Evolutionary conservation across 2,797 vertebrate genomes (phyloP), one percentile per base, ranked within the genome.

Genomic region (Premnoplex brunnescens): DNA sequence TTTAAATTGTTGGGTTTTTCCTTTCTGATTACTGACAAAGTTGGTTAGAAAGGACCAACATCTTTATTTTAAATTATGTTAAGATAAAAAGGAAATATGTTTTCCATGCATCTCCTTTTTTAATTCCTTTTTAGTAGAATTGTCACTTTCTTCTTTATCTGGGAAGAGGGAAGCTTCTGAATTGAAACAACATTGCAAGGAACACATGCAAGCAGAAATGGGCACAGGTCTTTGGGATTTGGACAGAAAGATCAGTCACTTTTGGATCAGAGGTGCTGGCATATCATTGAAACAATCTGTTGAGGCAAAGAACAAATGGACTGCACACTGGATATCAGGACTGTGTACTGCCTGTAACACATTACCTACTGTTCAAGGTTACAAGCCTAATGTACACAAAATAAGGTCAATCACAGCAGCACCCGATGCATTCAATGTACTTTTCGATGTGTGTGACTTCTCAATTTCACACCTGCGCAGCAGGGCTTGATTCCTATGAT

Each of bases 401-500:
- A 74, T 82, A 79, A 94, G 81, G 90, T 89, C 59, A 93, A 71
- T 73, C 67, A 63, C 74, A 89, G 91, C 67, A 92, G 67, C 49
- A 68, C 43, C 48, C 88, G 71, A 91, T 77, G 30, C 54, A 71
- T 60, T 86, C 34, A 27, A n/a, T 73, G 49, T 67, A 67, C 73
- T 79, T 88, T 58, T 77, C 44, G 77, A 87, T 19, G 7, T 27
- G 26, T 52, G 71, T 20, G 43, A 79, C 77, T 81, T 67, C 48
- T 87, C 10, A 7, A 60, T 92, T 93, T 94, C 80, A 93, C 92
- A 94, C 85, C 59, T 90, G 59, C 5, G 0, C 85, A 79, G 90
- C 66, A 88, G 77, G 93, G 37, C 71, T 91, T 44, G 36, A 81
- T 79, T 90, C 48, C 63, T 49, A 5, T 39, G 79, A 39, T 69